These are phyloP conservation scores for Monoplex corrugatus DNA, from an alignment of 2,888 invertebrate species.

Conservation along the genomic window DNA sequence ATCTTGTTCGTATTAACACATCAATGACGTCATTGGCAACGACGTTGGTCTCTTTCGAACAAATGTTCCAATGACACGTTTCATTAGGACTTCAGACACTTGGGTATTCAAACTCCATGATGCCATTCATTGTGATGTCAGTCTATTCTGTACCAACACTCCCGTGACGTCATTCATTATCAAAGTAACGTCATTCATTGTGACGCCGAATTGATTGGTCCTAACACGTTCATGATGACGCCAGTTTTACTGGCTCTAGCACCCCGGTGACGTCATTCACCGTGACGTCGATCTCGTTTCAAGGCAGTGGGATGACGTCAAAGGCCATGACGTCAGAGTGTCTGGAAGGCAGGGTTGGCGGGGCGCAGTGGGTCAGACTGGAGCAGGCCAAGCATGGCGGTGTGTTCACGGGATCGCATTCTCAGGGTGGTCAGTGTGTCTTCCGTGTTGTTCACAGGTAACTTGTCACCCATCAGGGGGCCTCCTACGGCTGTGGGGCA, in stretches of 20 bases:
- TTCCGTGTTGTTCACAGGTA: conserved; percentile 58
- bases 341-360: conserved; percentile 50
- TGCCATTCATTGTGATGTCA: background rate
- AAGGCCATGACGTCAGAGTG: conserved; percentile 46
- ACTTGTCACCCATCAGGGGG: background rate
- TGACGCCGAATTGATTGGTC: background rate
- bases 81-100: background rate
- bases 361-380: conserved; percentile 58
- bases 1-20: too few species aligned
- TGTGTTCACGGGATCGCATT: conserved; percentile 74
- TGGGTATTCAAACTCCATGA: background rate
- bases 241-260: background rate
- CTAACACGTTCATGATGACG: background rate
- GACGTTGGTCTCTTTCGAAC: too few species aligned
- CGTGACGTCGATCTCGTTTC: background rate
- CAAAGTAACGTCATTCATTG: background rate
- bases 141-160: background rate
- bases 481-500: background rate
- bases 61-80: too few species aligned
- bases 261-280: background rate
- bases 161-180: background rate
- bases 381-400: conserved; percentile 71
- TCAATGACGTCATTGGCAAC: too few species aligned
- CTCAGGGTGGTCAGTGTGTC: conserved; percentile 72
- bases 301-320: background rate